phyloP scores from a whole-genome alignment of 30 jellyfish, hydroid and myxozoan genomes.

The Cassiopea xamachana region DNA sequence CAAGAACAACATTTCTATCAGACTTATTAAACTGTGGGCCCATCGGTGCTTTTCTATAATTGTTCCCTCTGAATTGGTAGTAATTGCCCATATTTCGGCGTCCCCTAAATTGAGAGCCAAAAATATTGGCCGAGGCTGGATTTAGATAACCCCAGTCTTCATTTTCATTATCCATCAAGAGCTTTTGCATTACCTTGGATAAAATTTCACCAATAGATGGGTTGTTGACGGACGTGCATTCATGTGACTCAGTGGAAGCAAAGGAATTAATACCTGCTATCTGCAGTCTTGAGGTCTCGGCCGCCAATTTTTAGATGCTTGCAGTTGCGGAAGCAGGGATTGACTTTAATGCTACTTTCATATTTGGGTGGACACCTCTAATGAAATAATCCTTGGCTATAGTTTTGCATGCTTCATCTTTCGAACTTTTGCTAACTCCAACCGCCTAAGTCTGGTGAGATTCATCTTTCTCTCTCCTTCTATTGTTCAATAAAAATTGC shows the following conservation, averaged over 20 bases:
- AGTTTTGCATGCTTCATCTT: background rate
- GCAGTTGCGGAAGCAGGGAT: background rate
- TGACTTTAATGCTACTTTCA: background rate
- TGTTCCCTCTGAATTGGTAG: background rate
- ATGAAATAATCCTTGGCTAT: background rate
- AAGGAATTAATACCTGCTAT: background rate
- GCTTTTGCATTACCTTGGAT: background rate
- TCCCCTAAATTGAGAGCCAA: background rate
- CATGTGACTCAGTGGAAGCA: background rate
- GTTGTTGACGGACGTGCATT: background rate
- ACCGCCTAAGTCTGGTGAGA: constrained; percentile 6
- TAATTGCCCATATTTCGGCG: background rate
- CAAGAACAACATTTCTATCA: background rate
- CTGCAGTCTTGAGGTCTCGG: background rate
- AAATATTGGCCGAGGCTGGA: background rate
- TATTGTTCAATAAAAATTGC: constrained; percentile 4
- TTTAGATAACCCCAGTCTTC: background rate
- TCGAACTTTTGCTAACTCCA: constrained; percentile 20
- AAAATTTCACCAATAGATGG: background rate
- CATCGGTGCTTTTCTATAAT: background rate
- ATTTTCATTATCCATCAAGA: background rate
- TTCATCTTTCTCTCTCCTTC: constrained; percentile 28
- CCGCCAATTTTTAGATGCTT: background rate
- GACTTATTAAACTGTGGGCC: background rate
- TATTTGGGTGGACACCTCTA: background rate